Base-by-base conservation (phyloP, 2,888 invertebrate genomes). In the Scrobipalpa atriplicella region DNA sequence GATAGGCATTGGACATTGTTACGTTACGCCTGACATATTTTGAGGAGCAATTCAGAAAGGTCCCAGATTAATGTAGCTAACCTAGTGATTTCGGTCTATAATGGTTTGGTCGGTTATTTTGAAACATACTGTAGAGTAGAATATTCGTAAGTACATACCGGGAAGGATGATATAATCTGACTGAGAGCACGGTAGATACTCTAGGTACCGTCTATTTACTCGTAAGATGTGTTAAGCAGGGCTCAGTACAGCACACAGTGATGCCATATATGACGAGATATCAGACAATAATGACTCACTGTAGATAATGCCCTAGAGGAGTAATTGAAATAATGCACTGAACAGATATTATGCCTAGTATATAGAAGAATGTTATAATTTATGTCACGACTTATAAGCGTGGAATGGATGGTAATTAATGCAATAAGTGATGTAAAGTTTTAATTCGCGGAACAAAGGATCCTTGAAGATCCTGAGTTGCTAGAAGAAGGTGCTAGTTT, bases 241-340 rank as follows among this genome's bases (percentile, higher is more conserved):
- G 21, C 47, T 62, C 47, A 62, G 13, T n/a, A 62, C 8, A 6
- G 64, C 38, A 64, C 52, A 54, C 38, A 51, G 47, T 66, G 66
- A 64, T 62, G 66, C 66, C 66, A 68, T 67, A 69, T 69, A 70
- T 69, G 65, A 78, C 73, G 71, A 69, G 70, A 58, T 76, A 66
- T 67, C 67, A 68, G 67, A 66, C 65, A 65, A 75, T 74, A 75
- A 73, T 81, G 80, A 82, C 70, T 82, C 80, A 83, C 67, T 73
- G 72, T 75, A 81, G 79, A 80, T 81, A 75, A 78, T 75, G 71
- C 68, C 69, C 66, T 73, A 66, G 64, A 64, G 69, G 70, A 67
- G 75, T 73, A 73, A 77, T 75, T 75, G 67, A 76, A 76, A 71
- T 69, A 39, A 54, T 39, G 29, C 58, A 18, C 21, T n/a, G 29